Base-by-base conservation (phyloP, 2,113 vertebrate genomes). In the Semicossyphus pulcher region DNA sequence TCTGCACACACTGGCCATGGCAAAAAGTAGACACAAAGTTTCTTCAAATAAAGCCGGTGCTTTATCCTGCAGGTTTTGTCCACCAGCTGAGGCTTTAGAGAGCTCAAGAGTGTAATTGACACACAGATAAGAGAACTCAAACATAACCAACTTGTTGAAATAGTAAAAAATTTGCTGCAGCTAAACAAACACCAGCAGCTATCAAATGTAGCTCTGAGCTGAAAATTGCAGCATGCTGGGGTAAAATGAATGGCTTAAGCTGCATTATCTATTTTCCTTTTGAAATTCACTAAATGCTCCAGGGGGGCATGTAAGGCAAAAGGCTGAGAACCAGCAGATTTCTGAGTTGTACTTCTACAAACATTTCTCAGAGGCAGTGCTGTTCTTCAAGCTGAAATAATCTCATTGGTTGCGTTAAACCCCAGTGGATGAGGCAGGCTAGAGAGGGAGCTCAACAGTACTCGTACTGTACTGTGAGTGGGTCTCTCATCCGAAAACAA, bases 331-430 rank as follows among this genome's bases (percentile, higher is more conserved):
- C 21, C 31, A 57, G 71, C 25, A 64, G 25, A 64, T 57, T 14
- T 37, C n/a, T 10, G 23, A 44, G 47, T 60, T 61, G 60, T n/a
- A 53, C 36, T 44, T 45, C 58, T 14, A 7, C 18, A 53, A 45
- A 45, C 23, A 45, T 32, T 49, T 57, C 42, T 58, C 52, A n/a
- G 15, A 65, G 61, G 61, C 42, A 49, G 34, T n/a, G 10, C 42
- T 64, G 32, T 49, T 73, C 49, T 56, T 74, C 15, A 65, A 65
- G 51, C 15, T 25, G 56, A 71, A 71, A 41, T 71, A 51, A 71
- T 51, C 56, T 59, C n/a, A 41, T 60, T 60, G 45, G 54, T 70
- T 20, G 29, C 45, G 36, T 62, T 62, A 44, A 65, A 58, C 5
- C 26, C 41, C 15, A 29, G 49, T 44, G 51, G 39, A 18, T 37